A percentile compares a stretch with the other conserved stretches of the same genome.
These are phyloP conservation scores for Crypturellus tataupa DNA, from an alignment of 2,797 vertebrate genomes.

Conservation along the genomic window DNA sequence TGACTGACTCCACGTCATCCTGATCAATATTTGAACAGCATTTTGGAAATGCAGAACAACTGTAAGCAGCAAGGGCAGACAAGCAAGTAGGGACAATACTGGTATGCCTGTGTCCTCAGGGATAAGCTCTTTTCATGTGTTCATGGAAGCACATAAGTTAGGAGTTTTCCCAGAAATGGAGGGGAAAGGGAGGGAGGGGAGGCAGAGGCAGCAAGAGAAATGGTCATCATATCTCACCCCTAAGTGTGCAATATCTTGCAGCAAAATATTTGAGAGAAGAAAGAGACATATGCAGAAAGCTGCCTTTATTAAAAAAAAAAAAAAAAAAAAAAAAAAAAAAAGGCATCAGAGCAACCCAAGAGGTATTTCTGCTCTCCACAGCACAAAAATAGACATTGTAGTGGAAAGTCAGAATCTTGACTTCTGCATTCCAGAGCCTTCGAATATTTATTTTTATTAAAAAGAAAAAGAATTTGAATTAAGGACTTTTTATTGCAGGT, in stretches of 20 bases:
- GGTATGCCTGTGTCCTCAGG: background rate
- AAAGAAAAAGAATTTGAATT: rapidly evolving
- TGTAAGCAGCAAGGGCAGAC: background rate
- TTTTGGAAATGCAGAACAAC: background rate
- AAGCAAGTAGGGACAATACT: background rate
- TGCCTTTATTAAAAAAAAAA: background rate
- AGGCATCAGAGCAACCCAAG: background rate
- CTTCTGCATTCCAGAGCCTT: background rate
- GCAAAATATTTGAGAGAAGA: background rate
- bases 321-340: no score
- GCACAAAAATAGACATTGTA: no score
- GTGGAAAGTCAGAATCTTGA: background rate
- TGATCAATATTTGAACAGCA: background rate
- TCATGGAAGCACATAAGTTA: rapidly evolving
- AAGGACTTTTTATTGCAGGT: background rate
- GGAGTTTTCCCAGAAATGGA: background rate
- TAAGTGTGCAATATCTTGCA: background rate
- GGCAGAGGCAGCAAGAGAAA: no score
- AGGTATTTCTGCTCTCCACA: background rate
- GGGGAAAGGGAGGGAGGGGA: no score
- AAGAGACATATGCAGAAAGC: background rate
- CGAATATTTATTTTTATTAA: background rate
- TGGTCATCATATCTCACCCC: background rate
- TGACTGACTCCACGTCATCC: background rate
- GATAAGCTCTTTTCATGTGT: background rate